Conservation (phyloP, 2,888 invertebrate species). For the Clanis bilineata region DNA sequence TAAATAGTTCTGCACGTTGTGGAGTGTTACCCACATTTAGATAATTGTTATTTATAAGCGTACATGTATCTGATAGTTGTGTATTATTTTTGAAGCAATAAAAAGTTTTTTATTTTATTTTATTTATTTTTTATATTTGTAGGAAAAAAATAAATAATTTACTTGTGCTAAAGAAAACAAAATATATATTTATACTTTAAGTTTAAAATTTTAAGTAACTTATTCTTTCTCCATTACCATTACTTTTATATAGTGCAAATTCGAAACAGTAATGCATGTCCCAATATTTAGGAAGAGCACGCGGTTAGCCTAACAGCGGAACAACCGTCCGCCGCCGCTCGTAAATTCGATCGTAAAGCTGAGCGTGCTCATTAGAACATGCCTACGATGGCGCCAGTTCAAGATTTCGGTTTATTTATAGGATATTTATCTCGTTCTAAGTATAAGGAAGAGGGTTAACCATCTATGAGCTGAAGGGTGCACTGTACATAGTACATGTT, state of each 20-base stretch:
- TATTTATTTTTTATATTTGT: too few relatives aligned
- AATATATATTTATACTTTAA: background rate
- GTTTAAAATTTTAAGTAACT: background rate
- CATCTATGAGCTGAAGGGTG: conserved; percentile 22
- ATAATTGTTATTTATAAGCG: too few relatives aligned
- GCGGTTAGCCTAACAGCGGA: conserved; percentile 31
- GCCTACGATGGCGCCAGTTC: conserved; percentile 50
- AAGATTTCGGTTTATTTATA: conserved; percentile 39
- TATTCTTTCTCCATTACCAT: background rate
- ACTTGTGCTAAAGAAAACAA: too few relatives aligned
- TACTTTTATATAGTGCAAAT: background rate
- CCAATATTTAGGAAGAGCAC: conserved; percentile 13
- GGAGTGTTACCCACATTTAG: too few relatives aligned
- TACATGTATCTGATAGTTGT: too few relatives aligned
- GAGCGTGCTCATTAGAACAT: conserved; percentile 53
- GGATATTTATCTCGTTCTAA: conserved; percentile 25
- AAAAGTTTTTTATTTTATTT: too few relatives aligned
- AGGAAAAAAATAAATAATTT: too few relatives aligned
- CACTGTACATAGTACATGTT: background rate
- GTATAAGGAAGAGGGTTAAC: conserved; percentile 22
- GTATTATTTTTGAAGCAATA: too few relatives aligned
- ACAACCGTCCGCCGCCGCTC: conserved; percentile 35
- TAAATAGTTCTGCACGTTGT: too few relatives aligned
- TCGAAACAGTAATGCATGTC: background rate
- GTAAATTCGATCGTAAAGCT: conserved; percentile 58